Conservation (phyloP, 2,888 invertebrate species). For the Chelonus formosanus region DNA sequence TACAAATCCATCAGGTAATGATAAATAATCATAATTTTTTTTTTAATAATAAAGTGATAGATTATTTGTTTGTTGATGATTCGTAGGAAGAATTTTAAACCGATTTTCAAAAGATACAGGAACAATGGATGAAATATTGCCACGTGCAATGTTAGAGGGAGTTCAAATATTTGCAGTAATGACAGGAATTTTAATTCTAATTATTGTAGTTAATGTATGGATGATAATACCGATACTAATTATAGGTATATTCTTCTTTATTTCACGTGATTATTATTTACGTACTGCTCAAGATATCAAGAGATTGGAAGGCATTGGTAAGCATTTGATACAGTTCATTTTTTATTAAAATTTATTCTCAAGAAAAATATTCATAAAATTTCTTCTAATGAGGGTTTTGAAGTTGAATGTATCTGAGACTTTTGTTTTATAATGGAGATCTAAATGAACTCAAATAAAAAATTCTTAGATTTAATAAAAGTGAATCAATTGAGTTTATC, state of each 20-base stretch:
- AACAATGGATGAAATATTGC: slow-evolving; percentile 70
- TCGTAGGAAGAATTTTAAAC: slow-evolving; percentile 72
- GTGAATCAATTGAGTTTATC: too few relatives aligned
- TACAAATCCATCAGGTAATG: slow-evolving; percentile 78
- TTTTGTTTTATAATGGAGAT: too few relatives aligned
- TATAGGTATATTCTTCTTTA: slow-evolving; percentile 71
- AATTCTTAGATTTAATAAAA: too few relatives aligned
- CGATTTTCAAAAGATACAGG: slow-evolving; percentile 81
- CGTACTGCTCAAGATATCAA: slow-evolving; percentile 77
- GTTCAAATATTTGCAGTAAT: slow-evolving; percentile 66
- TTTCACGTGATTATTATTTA: slow-evolving; percentile 73
- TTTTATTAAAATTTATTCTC: too few relatives aligned
- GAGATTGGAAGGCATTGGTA: slow-evolving; percentile 69
- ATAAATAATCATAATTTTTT: slow-evolving; percentile 31
- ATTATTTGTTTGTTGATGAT: not conserved
- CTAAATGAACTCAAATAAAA: too few relatives aligned
- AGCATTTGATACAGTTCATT: too few relatives aligned
- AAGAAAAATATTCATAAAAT: too few relatives aligned
- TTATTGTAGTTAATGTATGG: slow-evolving; percentile 71
- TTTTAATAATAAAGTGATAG: not conserved
- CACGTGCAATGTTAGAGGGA: slow-evolving; percentile 68
- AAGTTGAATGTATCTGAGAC: too few relatives aligned
- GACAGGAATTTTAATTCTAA: slow-evolving; percentile 65
- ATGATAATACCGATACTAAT: slow-evolving; percentile 73
- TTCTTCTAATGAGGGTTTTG: too few relatives aligned